Evolutionary conservation across 2,888 invertebrate genomes (phyloP).

Genomic region (Philaethria dido): DNA sequence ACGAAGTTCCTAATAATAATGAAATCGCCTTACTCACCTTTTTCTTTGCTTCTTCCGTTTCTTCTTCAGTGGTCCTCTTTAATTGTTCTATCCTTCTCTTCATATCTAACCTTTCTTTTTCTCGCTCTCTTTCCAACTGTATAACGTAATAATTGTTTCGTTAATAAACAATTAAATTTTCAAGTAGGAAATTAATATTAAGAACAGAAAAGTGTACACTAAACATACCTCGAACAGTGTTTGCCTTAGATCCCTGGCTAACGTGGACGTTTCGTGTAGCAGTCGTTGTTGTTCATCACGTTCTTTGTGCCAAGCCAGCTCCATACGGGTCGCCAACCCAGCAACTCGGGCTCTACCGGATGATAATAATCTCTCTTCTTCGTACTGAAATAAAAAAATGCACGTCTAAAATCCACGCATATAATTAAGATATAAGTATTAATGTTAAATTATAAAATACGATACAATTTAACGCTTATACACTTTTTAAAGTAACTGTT

Average conservation of each 20-base stretch:
- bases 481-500: too few relatives aligned
- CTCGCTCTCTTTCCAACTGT: conserved; percentile 93
- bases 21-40: conserved; percentile 80
- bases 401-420: too few relatives aligned
- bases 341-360: conserved; percentile 94
- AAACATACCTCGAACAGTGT: conserved; percentile 88
- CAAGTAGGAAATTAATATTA: too few relatives aligned
- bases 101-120: conserved; percentile 93
- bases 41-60: conserved; percentile 93
- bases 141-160: too few relatives aligned
- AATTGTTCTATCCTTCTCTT: conserved; percentile 93
- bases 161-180: too few relatives aligned
- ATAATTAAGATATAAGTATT: too few relatives aligned
- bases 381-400: conserved; percentile 81
- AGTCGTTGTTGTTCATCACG: conserved; percentile 95
- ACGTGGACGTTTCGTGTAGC: conserved; percentile 94
- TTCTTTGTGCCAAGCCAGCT: conserved; percentile 97
- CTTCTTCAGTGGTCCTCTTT: conserved; percentile 93
- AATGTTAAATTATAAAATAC: too few relatives aligned
- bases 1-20: not conserved
- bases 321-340: conserved; percentile 93
- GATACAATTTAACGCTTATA: too few relatives aligned
- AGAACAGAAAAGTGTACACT: too few relatives aligned
- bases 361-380: conserved; percentile 93
- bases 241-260: conserved; percentile 93